phyloP scores from a whole-genome alignment of 1,140 invertebrate genomes.

The Eupeodes corollae region DNA sequence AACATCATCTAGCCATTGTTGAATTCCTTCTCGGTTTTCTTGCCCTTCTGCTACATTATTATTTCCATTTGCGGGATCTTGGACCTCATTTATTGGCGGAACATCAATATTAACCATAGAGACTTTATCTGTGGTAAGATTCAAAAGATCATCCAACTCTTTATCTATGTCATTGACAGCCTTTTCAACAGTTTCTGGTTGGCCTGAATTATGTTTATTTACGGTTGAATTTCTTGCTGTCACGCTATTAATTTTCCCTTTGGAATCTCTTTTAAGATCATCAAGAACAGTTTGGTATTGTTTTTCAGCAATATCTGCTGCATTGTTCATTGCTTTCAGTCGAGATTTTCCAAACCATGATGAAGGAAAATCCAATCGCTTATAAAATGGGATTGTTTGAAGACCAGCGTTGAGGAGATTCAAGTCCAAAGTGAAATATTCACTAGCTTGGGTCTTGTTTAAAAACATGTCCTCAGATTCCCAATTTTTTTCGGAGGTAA shows the following conservation, averaged over 20 bases:
- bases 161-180: background rate
- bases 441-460: constrained; percentile 17
- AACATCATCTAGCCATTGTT: constrained; percentile 32
- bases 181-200: background rate
- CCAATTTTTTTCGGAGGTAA: constrained; percentile 31
- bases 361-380: constrained; percentile 29
- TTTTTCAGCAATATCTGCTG: constrained; percentile 22
- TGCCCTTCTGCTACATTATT: constrained; percentile 7
- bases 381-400: constrained; percentile 32
- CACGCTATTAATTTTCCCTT: constrained; percentile 1
- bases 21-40: constrained; percentile 27
- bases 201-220: background rate
- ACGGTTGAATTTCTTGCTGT: constrained; percentile 7
- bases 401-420: constrained; percentile 20
- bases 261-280: constrained; percentile 12
- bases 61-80: background rate
- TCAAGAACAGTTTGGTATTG: constrained; percentile 19
- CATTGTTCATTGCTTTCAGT: constrained; percentile 18
- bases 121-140: constrained; percentile 7
- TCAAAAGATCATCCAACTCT: constrained; percentile 11
- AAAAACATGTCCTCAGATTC: constrained; percentile 14
- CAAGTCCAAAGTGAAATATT: constrained; percentile 28
- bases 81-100: constrained; percentile 3
- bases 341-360: constrained; percentile 22
- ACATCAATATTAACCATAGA: constrained; percentile 2